phyloP scores from a whole-genome alignment of 2,113 vertebrate species.

The Neoarius graeffei region DNA sequence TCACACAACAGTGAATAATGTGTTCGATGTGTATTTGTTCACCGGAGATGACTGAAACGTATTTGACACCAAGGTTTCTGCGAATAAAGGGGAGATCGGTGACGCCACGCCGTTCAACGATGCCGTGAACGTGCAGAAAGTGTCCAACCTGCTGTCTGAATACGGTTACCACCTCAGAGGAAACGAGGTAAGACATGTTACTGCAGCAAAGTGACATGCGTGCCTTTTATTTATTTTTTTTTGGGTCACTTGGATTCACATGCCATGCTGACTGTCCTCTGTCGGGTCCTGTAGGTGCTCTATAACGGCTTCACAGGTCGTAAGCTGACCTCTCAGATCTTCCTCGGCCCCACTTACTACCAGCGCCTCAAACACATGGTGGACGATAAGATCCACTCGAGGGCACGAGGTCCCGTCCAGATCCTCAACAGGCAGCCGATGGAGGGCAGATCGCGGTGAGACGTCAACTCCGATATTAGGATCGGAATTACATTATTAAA shows the following conservation, averaged over 20 bases:
- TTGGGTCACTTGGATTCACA: background rate
- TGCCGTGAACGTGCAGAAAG: conserved; percentile 97
- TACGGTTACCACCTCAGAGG: conserved; percentile 98
- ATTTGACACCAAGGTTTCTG: conserved; percentile 82
- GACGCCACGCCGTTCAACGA: conserved; percentile 98
- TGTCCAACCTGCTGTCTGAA: conserved; percentile 93
- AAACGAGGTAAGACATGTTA: conserved; percentile 82
- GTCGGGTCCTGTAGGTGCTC: conserved; percentile 77
- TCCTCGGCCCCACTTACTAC: conserved; percentile 96
- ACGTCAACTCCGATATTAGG: background rate
- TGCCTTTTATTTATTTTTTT: too few species aligned
- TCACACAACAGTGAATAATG: background rate
- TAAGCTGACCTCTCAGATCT: conserved; percentile 98
- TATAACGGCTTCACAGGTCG: conserved; percentile 98
- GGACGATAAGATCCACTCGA: conserved; percentile 98
- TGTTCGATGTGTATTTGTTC: background rate
- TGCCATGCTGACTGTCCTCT: background rate
- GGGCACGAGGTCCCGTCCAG: conserved; percentile 95
- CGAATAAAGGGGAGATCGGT: conserved; percentile 98
- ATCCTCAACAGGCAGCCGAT: conserved; percentile 98
- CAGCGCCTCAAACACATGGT: conserved; percentile 99
- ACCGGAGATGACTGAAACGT: too few species aligned
- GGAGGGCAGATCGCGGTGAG: conserved; percentile 97
- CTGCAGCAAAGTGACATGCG: too few species aligned
- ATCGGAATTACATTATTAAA: too few species aligned